Evolutionary conservation across 2,113 vertebrate species (phyloP), one percentile per base, ranked within the genome.

Genomic region (Sylvicapra grimmia): DNA sequence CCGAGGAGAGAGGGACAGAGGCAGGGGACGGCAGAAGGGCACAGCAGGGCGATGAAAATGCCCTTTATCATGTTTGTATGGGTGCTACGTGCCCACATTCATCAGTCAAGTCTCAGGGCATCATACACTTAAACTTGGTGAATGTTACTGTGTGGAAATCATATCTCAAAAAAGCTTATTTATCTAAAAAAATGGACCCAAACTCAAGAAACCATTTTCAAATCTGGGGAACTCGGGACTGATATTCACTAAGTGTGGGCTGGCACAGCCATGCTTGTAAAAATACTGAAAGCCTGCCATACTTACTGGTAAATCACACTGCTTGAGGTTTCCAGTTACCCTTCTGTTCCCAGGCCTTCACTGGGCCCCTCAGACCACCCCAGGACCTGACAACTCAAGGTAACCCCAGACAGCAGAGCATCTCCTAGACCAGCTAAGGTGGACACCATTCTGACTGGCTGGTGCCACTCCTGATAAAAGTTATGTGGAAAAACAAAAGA

Each of bases 201-300:
- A 49, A 85, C 33, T 96, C 84, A 83, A 93, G 59, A 89, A 93
- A 33, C 49, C 49, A 27, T 79, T 47, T 93, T 94, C 53, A 54
- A 11, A 59, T 59, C 77, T 29, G 53, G 58, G 21, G 31, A 77
- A 61, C 8, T 47, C n/a, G 33, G 49, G 15, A 21, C 54, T 82
- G 53, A 4, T 14, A 33, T n/a, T 65, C 36, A 54, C 47, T 56
- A 27, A 82, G 40, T 0, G 19, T 33, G 27, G 4, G 18, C 44
- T 87, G 54, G 63, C 44, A 47, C 1, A 79, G 53, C 0, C 6
- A 15, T 19, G 4, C 33, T 68, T 29, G 21, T 58, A 49, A 40
- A 86, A 84, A 47, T 29, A n/a, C 77, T 33, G 36, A 82, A 65
- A 49, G 10, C 36, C 84, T 54, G 59, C 36, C 18, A 19, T 5